Evolutionary conservation across 2,888 invertebrate genomes (phyloP).

Genomic region (Nasonia oneida): DNA sequence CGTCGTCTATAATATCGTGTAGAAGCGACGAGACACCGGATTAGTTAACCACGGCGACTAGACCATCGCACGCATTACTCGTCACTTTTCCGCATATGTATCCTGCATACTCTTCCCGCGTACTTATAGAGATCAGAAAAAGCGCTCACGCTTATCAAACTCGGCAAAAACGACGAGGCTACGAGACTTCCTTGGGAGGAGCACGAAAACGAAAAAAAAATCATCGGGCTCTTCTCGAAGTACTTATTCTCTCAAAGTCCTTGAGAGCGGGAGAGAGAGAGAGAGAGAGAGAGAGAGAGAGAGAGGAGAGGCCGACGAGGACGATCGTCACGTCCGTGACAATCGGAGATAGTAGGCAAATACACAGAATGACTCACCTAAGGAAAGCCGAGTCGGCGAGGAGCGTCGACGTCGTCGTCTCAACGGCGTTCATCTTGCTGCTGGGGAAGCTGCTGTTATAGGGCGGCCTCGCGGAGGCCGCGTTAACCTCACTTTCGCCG

Average conservation of each 20-base stretch:
- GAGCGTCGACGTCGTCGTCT: slow-evolving; percentile 22
- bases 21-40: neutral
- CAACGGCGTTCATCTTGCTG: slow-evolving; percentile 4
- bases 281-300: too few species aligned
- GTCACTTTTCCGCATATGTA: neutral
- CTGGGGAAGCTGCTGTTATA: neutral
- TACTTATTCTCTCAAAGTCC: neutral
- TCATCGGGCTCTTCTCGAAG: neutral
- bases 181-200: neutral
- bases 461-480: slow-evolving; percentile 10
- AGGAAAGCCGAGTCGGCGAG: slow-evolving; percentile 32
- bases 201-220: neutral
- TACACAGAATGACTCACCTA: slow-evolving; percentile 39
- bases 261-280: too few species aligned
- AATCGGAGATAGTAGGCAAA: too few species aligned
- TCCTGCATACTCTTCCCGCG: neutral
- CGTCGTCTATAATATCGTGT: neutral
- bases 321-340: too few species aligned
- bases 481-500: neutral
- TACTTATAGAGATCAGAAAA: neutral
- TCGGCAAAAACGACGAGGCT: neutral
- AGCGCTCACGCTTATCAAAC: neutral
- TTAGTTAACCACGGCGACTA: neutral
- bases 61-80: neutral
- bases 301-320: too few species aligned